These are phyloP conservation scores for Epinephelus coioides DNA, from an alignment of 2,797 vertebrate genomes.

Conservation along the genomic window DNA sequence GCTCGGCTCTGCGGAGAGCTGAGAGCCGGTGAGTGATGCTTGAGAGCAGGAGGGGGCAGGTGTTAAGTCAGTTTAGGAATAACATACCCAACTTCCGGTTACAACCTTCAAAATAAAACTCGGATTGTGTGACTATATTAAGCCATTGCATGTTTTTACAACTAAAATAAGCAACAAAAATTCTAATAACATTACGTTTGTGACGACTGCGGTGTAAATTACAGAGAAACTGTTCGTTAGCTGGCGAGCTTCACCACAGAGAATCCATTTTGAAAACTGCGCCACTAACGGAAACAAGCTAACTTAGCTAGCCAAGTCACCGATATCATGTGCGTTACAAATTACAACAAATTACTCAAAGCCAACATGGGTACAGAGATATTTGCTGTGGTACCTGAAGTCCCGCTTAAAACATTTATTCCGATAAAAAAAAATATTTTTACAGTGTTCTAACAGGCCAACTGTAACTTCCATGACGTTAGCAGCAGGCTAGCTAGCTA, in stretches of 20 bases:
- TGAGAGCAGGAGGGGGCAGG: constrained; percentile 28
- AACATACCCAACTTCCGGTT: constrained; percentile 32
- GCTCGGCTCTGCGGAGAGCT: constrained; percentile 44
- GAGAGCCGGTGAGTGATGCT: constrained; percentile 57
- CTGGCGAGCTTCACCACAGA: no score
- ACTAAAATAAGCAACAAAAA: no score
- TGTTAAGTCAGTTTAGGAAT: fast-evolving
- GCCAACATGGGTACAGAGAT: background rate
- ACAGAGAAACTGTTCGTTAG: no score
- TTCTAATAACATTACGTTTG: no score
- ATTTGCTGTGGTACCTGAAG: background rate
- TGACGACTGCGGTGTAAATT: no score
- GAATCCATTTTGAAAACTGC: background rate
- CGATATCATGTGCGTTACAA: background rate
- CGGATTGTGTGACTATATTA: no score
- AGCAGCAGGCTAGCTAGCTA: no score
- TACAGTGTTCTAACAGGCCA: background rate
- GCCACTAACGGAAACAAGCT: background rate
- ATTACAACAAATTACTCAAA: background rate
- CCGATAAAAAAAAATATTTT: background rate
- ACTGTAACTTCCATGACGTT: no score
- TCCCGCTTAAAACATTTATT: background rate
- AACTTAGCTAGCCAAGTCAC: background rate
- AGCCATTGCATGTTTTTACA: no score
- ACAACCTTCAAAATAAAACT: constrained; percentile 46